phyloP scores from a whole-genome alignment of 2,797 vertebrate genomes.

The Petrocephalus schoutedeni region DNA sequence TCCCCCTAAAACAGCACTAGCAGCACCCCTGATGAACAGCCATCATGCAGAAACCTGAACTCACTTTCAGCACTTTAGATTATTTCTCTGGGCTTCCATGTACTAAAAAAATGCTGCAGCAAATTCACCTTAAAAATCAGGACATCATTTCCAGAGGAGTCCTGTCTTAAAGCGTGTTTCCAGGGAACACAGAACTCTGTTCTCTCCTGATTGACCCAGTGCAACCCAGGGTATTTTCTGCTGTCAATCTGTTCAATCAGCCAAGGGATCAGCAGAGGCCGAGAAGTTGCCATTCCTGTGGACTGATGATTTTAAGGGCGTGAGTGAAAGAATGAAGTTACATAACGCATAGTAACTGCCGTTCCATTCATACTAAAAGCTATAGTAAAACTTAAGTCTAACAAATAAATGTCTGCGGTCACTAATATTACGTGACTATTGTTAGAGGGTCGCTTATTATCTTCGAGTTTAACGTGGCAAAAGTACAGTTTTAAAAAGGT shows the following conservation, averaged over 20 bases:
- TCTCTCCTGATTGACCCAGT: slow-evolving; percentile 62
- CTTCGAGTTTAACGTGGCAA: background rate
- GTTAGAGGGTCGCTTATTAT: background rate
- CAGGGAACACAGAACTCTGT: slow-evolving; percentile 75
- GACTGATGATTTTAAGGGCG: background rate
- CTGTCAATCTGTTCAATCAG: slow-evolving; percentile 62
- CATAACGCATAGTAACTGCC: background rate
- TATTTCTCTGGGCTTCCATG: background rate
- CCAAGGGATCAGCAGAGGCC: slow-evolving; percentile 78
- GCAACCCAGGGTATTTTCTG: slow-evolving; percentile 64
- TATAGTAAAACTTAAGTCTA: background rate
- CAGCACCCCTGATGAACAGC: background rate
- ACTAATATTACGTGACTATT: background rate
- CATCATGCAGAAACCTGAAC: background rate
- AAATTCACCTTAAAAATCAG: slow-evolving; percentile 72
- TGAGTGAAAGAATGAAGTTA: background rate
- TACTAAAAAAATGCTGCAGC: background rate
- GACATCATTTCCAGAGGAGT: slow-evolving; percentile 64
- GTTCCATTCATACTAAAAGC: background rate
- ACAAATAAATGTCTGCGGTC: background rate
- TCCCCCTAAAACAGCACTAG: background rate
- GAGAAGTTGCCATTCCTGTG: slow-evolving; percentile 63
- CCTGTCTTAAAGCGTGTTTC: slow-evolving; percentile 79
- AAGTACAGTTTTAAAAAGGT: background rate
- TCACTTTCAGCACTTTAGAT: background rate